Conservation (phyloP, 2,113 vertebrate species). For the Megaleporinus macrocephalus region DNA sequence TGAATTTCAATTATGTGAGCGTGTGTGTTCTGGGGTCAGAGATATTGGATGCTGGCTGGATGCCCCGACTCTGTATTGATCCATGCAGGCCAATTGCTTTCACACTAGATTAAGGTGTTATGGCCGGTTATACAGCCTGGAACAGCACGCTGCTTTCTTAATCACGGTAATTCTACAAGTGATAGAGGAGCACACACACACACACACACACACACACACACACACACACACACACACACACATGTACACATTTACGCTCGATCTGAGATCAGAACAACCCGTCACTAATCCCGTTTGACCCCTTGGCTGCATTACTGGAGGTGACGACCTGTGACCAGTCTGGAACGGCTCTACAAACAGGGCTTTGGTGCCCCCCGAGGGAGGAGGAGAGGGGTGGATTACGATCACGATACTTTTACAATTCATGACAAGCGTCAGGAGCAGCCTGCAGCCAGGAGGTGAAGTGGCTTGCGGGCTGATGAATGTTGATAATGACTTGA, state of each 20-base stretch:
- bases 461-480: too few relatives aligned
- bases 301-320: background rate
- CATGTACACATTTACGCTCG: background rate
- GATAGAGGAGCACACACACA: slow-evolving; percentile 20
- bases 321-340: background rate
- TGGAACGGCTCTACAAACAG: background rate
- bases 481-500: too few relatives aligned
- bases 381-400: background rate
- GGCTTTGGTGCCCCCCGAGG: background rate
- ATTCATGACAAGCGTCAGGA: too few relatives aligned
- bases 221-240: slow-evolving; percentile 32
- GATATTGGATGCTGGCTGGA: slow-evolving; percentile 10
- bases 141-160: slow-evolving; percentile 25
- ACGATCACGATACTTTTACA: too few relatives aligned
- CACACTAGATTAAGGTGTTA: slow-evolving; percentile 58
- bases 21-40: background rate
- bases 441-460: too few relatives aligned
- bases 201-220: slow-evolving; percentile 21
- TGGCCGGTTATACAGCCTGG: slow-evolving; percentile 30
- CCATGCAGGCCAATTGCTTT: slow-evolving; percentile 48
- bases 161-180: slow-evolving; percentile 48
- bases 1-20: background rate
- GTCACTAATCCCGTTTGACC: slow-evolving; percentile 42
- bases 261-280: background rate
- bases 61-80: slow-evolving; percentile 52